phyloP scores from a whole-genome alignment of 2,888 invertebrate species.

The Ennomos quercinarius region DNA sequence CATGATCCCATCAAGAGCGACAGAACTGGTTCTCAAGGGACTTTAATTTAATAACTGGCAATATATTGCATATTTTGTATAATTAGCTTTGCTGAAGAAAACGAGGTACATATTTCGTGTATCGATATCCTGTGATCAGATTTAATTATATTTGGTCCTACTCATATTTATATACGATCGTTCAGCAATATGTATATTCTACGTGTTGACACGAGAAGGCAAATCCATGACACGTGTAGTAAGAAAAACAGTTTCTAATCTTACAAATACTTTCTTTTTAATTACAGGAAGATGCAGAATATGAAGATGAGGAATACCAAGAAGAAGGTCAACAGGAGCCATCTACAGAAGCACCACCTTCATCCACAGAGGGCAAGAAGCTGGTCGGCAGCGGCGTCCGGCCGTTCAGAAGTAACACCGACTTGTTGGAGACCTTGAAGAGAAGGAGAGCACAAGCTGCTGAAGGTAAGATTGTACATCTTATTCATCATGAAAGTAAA shows the following conservation, averaged over 20 bases:
- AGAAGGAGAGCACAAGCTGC: conserved; percentile 89
- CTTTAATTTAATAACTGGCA: conserved; percentile 2
- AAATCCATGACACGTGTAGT: no score
- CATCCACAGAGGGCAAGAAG: conserved; percentile 90
- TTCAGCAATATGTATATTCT: no score
- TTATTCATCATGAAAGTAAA: background rate
- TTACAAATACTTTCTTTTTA: background rate
- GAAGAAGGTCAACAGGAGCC: conserved; percentile 72
- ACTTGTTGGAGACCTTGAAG: conserved; percentile 89
- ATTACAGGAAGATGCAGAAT: conserved; percentile 81
- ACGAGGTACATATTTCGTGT: background rate
- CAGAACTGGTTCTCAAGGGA: conserved; percentile 53
- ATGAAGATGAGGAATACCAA: conserved; percentile 74
- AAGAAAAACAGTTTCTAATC: no score
- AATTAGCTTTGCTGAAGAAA: background rate
- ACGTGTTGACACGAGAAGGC: no score
- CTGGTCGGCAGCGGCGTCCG: conserved; percentile 88
- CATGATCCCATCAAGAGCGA: conserved; percentile 39
- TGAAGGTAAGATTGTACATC: conserved; percentile 72
- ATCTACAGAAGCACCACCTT: conserved; percentile 83
- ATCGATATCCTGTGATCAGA: no score
- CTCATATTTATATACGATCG: no score
- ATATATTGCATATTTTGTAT: no score
- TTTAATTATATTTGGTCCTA: no score
- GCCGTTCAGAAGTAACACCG: conserved; percentile 92